Conservation (phyloP, 2,888 invertebrate species). For the Eumacrocentrus americanus region DNA sequence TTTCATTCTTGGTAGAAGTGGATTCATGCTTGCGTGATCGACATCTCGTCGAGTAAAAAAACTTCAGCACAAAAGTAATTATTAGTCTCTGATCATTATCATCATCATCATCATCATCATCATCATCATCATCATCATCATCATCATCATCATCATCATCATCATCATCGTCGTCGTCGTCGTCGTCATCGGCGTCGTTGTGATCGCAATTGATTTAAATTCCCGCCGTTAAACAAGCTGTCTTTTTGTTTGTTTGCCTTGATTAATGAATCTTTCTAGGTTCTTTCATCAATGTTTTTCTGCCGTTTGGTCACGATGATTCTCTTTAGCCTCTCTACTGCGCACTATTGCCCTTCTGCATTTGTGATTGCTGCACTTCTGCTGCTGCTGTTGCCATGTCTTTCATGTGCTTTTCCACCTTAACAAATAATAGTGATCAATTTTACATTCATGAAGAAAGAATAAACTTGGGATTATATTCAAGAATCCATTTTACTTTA, state of each 20-base stretch:
- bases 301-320: conserved; percentile 27
- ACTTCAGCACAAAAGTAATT: background rate
- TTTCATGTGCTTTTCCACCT: conserved; percentile 60
- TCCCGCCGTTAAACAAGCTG: background rate
- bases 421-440: conserved; percentile 3
- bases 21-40: no score
- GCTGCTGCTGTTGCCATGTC: conserved; percentile 52
- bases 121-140: background rate
- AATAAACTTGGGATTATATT: background rate
- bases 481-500: no score
- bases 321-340: conserved; percentile 47
- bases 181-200: no score
- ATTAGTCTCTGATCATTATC: no score
- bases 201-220: background rate
- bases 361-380: conserved; percentile 52
- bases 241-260: background rate
- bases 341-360: conserved; percentile 56
- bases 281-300: conserved; percentile 16
- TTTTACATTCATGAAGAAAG: no score
- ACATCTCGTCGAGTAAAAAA: background rate
- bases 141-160: background rate
- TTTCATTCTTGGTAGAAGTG: no score
- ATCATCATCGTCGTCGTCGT: background rate
- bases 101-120: no score
- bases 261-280: background rate